These are phyloP conservation scores for Anser cygnoides DNA, from an alignment of 2,113 vertebrate species.

Conservation along the genomic window DNA sequence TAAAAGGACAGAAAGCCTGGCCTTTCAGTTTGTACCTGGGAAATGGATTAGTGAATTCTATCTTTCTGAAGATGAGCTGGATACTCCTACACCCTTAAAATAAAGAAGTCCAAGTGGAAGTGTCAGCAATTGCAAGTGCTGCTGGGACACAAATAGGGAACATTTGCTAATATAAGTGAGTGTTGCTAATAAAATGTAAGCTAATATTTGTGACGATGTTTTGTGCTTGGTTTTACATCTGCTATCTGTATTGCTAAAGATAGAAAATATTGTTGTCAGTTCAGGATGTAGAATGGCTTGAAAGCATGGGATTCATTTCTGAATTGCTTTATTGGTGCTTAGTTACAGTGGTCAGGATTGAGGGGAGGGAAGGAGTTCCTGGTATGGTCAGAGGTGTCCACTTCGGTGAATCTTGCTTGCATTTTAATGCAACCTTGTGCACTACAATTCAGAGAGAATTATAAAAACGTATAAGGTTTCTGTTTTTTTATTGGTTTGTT, in stretches of 20 bases:
- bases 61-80: background rate
- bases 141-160: background rate
- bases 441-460: background rate
- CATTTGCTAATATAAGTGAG: background rate
- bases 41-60: background rate
- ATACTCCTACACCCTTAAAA: background rate
- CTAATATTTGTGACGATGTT: background rate
- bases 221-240: background rate
- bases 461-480: too few species aligned
- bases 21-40: background rate
- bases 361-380: background rate
- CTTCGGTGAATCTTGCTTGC: background rate
- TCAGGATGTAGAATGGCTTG: background rate
- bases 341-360: background rate
- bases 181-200: background rate
- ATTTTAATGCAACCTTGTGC: background rate
- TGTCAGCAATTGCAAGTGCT: background rate
- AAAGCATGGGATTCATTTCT: background rate
- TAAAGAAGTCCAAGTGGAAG: background rate
- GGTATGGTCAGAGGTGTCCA: too few species aligned
- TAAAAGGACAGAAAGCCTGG: background rate
- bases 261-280: background rate
- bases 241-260: background rate
- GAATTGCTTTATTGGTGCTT: rapidly evolving
- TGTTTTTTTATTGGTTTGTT: background rate